Conservation (phyloP, 2,888 invertebrate species). For the Rhamnusium bicolor region DNA sequence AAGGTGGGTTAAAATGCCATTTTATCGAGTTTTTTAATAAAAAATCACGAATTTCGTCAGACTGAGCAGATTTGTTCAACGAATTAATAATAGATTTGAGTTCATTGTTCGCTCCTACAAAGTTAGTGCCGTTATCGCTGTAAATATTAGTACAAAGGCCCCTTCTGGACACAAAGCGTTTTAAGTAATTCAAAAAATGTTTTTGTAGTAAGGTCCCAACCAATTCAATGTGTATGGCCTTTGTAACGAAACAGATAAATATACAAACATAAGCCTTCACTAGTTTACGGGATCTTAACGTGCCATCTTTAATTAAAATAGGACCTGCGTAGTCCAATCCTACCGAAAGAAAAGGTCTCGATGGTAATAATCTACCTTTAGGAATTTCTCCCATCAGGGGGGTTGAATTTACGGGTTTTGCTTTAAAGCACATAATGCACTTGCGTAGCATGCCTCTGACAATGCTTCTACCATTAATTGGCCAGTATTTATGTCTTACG, state of each 20-base stretch:
- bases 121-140: slow-evolving; percentile 51
- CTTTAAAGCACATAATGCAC: too few relatives aligned
- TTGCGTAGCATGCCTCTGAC: too few relatives aligned
- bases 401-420: too few relatives aligned
- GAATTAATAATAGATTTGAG: slow-evolving; percentile 29
- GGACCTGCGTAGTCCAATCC: too few relatives aligned
- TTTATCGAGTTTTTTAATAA: slow-evolving; percentile 21
- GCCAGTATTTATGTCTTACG: too few relatives aligned
- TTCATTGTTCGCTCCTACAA: slow-evolving; percentile 44
- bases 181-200: slow-evolving; percentile 46
- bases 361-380: too few relatives aligned
- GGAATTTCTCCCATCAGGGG: too few relatives aligned
- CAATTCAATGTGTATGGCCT: slow-evolving; percentile 49
- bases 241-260: slow-evolving; percentile 35
- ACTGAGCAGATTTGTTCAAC: neutral
- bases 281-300: slow-evolving; percentile 18
- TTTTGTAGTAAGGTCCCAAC: slow-evolving; percentile 41
- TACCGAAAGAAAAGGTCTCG: too few relatives aligned
- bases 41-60: neutral
- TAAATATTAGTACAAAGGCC: slow-evolving; percentile 37
- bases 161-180: slow-evolving; percentile 44
- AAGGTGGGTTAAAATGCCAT: slow-evolving; percentile 11
- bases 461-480: too few relatives aligned
- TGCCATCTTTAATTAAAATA: too few relatives aligned
- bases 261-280: slow-evolving; percentile 36